Conservation (phyloP, 2,797 vertebrate genomes). For the Hypotaenidia philippensis region DNA sequence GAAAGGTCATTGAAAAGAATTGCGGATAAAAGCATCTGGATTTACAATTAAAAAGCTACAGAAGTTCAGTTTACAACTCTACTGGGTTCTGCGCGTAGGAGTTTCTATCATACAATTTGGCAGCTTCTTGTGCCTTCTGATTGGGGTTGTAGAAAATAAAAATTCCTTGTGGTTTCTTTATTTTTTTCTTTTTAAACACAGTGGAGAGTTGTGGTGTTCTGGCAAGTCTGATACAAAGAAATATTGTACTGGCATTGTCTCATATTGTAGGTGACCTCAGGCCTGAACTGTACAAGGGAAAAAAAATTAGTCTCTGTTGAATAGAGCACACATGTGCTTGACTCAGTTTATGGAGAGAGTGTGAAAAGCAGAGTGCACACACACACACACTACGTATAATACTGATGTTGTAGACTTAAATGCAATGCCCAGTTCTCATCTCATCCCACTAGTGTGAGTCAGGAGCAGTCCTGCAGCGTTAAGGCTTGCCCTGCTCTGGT, state of each 20-base stretch:
- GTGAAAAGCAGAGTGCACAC: slow-evolving; percentile 32
- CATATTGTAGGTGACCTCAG: slow-evolving; percentile 67
- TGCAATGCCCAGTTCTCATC: not conserved
- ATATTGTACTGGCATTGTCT: slow-evolving; percentile 58
- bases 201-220: slow-evolving; percentile 54
- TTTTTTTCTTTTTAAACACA: slow-evolving; percentile 14
- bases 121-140: slow-evolving; percentile 64
- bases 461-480: not conserved
- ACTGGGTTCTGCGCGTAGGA: slow-evolving; percentile 63
- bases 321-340: slow-evolving; percentile 50
- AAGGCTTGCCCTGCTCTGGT: not conserved
- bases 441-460: not conserved
- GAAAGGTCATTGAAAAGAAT: slow-evolving; percentile 78
- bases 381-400: not conserved
- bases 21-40: slow-evolving; percentile 79
- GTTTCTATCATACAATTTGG: slow-evolving; percentile 70
- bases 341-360: slow-evolving; percentile 44
- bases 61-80: slow-evolving; percentile 68
- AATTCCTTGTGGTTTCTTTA: slow-evolving; percentile 76
- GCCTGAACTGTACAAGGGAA: slow-evolving; percentile 33
- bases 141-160: slow-evolving; percentile 76
- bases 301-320: slow-evolving; percentile 67
- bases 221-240: slow-evolving; percentile 64
- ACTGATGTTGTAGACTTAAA: not conserved
- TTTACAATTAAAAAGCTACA: slow-evolving; percentile 76